Base-by-base conservation (phyloP, 2,888 invertebrate species). In the Apamea epomidion region DNA sequence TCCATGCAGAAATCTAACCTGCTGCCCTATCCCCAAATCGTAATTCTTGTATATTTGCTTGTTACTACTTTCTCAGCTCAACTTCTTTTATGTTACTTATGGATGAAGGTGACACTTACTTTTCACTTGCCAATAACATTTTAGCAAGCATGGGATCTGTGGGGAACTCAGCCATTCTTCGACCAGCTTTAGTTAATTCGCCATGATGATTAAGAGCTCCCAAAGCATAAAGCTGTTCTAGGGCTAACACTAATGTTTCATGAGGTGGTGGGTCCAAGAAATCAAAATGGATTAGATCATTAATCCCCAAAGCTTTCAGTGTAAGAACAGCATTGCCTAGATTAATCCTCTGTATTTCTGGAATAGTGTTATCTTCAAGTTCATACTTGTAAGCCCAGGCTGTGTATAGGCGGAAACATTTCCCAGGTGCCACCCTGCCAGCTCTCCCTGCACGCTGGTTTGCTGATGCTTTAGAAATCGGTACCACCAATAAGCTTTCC, bases 131-230 rank as follows among this genome's bases (percentile, higher is more conserved):
- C 75, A 99, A 94, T 78, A 99, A 97, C 99, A 99, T 99, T 97
- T 99, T 99, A 0, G 99, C 99, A 98, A 99, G 98, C 99, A 99
- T 99, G 0, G 99, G 99, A 96, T 99, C 99, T 21, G 99, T 98
- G 0, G 99, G 99, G 95, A 99, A 99, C 95, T 99, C 99, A 0
- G 99, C 99, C 99, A 99, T 99, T 93, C 99, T 97, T 88, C 99
- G 97, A 0, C 99, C 99, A 82, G 99, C 97, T 95, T 99, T 99
- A 2, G 99, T 99, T 77, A 99, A 97, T 96, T 99, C 99, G 0
- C 99, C 99, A 91, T 98, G 98, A 97, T 99, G 99, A 97, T 99
- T 99, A 21, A 99, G 97, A 2, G 99, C 99, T 12, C 99, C 99
- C 72, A 99, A 97, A 0, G 99, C 99, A 95, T 99, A 99, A 64